Evolutionary conservation across 2,113 vertebrate species (phyloP), one percentile per base, ranked within the genome.

Genomic region (Microcebus jonahi): DNA sequence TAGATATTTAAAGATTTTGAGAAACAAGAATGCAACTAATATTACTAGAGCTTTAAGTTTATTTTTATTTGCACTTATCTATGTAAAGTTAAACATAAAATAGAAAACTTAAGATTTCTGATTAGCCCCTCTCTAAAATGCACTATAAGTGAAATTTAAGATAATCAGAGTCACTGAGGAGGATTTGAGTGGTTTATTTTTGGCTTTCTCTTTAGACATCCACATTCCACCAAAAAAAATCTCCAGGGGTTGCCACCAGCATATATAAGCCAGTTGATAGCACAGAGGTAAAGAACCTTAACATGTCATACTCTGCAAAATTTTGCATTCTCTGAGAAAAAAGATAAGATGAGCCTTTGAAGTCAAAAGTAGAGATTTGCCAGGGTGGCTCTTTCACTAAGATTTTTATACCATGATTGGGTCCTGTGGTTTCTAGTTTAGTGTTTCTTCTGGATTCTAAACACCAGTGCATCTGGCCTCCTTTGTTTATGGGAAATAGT

Each of bases 401-500:
- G 48, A 45, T 39, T 93, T 88, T 67, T 92, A 83, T 68, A 70
- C 27, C 82, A 73, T 61, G 31, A 15, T 55, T 45, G 17, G 75
- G 20, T 90, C 63, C 48, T 31, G 34, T 87, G 65, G 27, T 96
- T 65, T 94, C 61, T 17, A 77, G 48, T 82, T 95, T 45, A 91
- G 68, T 57, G 23, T 94, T 92, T 97, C 45, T 90, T 86, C 90
- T 42, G 48, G 53, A 96, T 91, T 75, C 88, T 91, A 95, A 97
- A 23, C 2, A 0, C 23, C 23, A 48, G 57, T 48, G 1, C 48
- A 71, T 93, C 75, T 95, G 3, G 95, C 73, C 92, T 92, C 17
- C 3, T 96, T 96, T 95, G 91, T 95, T 97, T 82, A 95, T 92
- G 70, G 80, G 96, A 98, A 95, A 39, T 65, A 96, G 34, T 86